Evolutionary conservation across 2,113 vertebrate species (phyloP).

Genomic region (Corythornis vintsioides): DNA sequence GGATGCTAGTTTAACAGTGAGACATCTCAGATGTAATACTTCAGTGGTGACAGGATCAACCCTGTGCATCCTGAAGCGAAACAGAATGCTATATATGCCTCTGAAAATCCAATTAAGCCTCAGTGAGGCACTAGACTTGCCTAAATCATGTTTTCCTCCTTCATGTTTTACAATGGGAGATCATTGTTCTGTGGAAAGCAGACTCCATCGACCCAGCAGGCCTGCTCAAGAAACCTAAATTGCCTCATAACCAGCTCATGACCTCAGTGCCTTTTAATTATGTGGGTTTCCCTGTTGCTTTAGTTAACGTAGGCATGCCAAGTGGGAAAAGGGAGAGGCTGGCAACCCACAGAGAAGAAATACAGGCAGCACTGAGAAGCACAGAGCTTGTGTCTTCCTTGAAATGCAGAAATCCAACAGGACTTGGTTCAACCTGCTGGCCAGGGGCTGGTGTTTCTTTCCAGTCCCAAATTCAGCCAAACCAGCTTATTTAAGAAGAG

Average conservation of each 20-base stretch:
- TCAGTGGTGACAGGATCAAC: constrained; percentile 32
- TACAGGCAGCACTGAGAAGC: neutral
- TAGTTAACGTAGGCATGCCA: neutral
- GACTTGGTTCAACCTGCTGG: neutral
- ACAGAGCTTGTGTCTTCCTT: neutral
- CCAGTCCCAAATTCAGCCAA: neutral
- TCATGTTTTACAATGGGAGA: constrained; percentile 64
- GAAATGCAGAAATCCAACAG: neutral
- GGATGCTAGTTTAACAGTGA: constrained; percentile 78
- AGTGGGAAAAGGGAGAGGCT: neutral
- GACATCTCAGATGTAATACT: constrained; percentile 52
- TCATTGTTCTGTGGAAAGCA: constrained; percentile 70
- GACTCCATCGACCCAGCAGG: constrained; percentile 61
- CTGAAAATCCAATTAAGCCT: constrained; percentile 84
- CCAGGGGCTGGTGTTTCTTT: neutral
- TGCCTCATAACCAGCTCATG: constrained; percentile 73
- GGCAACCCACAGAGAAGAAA: neutral
- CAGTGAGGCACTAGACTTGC: constrained; percentile 63
- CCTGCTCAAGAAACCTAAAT: constrained; percentile 70
- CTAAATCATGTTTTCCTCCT: constrained; percentile 62
- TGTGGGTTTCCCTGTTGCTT: constrained; percentile 49
- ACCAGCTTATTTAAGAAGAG: neutral
- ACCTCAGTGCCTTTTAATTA: constrained; percentile 73
- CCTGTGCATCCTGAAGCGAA: constrained; percentile 76
- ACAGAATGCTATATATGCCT: constrained; percentile 72